A percentile compares a stretch with the other conserved stretches of the same genome.
These are phyloP conservation scores for Cyanoramphus novaezelandiae DNA, from an alignment of 2,113 vertebrate species.

Conservation along the genomic window DNA sequence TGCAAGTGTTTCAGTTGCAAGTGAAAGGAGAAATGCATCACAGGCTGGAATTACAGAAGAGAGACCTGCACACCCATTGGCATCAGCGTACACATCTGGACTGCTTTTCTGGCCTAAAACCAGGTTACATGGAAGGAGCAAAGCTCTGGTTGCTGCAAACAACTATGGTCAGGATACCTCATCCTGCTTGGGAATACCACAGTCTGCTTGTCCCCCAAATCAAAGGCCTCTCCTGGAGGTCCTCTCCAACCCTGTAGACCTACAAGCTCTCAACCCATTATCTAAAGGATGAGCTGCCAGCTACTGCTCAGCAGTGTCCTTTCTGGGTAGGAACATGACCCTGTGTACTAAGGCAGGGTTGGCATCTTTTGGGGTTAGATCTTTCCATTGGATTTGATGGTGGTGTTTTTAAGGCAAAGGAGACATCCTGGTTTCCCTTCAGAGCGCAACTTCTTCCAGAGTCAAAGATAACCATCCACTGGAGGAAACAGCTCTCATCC, in stretches of 20 bases:
- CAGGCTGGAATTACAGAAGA: not conserved
- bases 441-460: not conserved
- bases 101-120: not conserved
- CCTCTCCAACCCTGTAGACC: not conserved
- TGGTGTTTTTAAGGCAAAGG: slow-evolving; percentile 54
- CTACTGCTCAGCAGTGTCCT: not conserved
- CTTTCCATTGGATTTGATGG: not conserved
- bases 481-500: not conserved
- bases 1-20: not conserved
- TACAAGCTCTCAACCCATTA: not conserved
- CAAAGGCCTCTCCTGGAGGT: not conserved
- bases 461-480: not conserved
- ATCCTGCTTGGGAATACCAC: not conserved
- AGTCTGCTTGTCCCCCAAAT: not conserved
- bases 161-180: not conserved
- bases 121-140: not conserved
- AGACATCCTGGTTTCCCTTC: slow-evolving; percentile 12
- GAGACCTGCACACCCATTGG: not conserved
- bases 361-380: not conserved
- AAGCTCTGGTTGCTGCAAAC: not conserved
- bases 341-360: slow-evolving; percentile 42
- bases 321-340: not conserved
- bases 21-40: not conserved
- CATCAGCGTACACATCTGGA: not conserved
- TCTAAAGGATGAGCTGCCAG: not conserved